Evolutionary conservation across 1,140 invertebrate genomes (phyloP), one percentile per base, ranked within the genome.

Genomic region (Bombus confusus): DNA sequence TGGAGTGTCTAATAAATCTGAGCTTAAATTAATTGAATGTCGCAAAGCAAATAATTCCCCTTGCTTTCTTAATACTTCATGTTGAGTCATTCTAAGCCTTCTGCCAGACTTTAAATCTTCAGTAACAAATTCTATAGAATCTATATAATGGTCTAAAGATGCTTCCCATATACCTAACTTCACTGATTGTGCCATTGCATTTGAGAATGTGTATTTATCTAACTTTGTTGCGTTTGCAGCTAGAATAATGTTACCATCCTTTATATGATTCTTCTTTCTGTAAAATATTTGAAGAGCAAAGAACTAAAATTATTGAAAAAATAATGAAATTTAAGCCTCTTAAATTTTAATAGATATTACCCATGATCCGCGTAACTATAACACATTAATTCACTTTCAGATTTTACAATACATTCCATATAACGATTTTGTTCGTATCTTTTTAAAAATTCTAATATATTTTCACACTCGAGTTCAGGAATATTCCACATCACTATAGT

Each of bases 401-500:
- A 96, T 66, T 97, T 95, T 1, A 99, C 96, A 2, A 98, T 92
- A 22, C 96, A 94, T 64, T 95, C 94, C 4, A 96, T 95, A 92
- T 98, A 98, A 64, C 97, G 96, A 88, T 97, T 97, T 13, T 96
- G 92, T 94, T 97, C 96, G 88, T 95, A 96, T 91, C 93, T 88
- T 83, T 95, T 96, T 69, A 98, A 91, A 94, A 98, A 98, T 68
- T 96, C 95, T 13, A 99, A 93, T 6, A 99, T 95, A 95, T 97
- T 98, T 81, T 96, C 96, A 72, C 96, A 96, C 93, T 99, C 98
- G 74, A 98, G 91, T 86, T 98, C 97, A 41, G 97, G 96, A 85
- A 98, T 97, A 95, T 99, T 99, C 99, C 99, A 99, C 94, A 99
- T 97, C 0, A 99, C 98, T 28, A 98, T 96, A 37, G 97, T 97